Base-by-base conservation (phyloP, 2,113 vertebrate genomes). In the Rhinichthys klamathensis region DNA sequence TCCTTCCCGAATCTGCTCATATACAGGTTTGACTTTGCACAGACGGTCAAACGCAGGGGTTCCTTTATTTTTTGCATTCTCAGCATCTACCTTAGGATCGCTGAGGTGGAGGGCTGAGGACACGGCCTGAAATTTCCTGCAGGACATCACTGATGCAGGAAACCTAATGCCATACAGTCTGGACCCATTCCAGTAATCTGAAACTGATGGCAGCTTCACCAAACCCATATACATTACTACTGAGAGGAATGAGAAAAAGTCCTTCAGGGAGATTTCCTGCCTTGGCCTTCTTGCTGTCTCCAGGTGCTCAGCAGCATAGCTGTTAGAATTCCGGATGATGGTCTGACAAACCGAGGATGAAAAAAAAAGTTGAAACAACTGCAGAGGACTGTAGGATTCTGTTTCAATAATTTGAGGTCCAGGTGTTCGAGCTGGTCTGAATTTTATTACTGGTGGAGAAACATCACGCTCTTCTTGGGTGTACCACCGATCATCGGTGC, bases 31-130 rank as follows among this genome's bases (percentile, higher is more conserved):
- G 9, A 44, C 2, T 11, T 44, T 44, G 44, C 44, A 11, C 44
- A 44, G 10, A 44, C 44, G 44, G 44, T 11, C 44, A 44, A 44
- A 44, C 9, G 44, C 44, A 44, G 44, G n/a, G n/a, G n/a, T n/a
- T n/a, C n/a, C n/a, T n/a, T n/a, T n/a, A n/a, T n/a, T n/a, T n/a
- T n/a, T n/a, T 11, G 44, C 44, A 44, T 44, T 44, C 9, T 44
- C 44, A 44, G 44, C 41, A 44, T 44, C 44, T 11, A 44, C 44
- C 44, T 44, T 44, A 11, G 44, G 9, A 44, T 44, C 44, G 44
- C 44, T 44, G 58, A 84, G 54, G 69, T 83, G 88, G 4, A 85
- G 79, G 4, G 25, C 44, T 77, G 81, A 80, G 18, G 82, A 35
- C n/a, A 88, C 75, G 0, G 73, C 15, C 5, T n/a, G 23, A 80